Evolutionary conservation across 2,797 vertebrate species (phyloP).

Genomic region (Rhinophrynus dorsalis): DNA sequence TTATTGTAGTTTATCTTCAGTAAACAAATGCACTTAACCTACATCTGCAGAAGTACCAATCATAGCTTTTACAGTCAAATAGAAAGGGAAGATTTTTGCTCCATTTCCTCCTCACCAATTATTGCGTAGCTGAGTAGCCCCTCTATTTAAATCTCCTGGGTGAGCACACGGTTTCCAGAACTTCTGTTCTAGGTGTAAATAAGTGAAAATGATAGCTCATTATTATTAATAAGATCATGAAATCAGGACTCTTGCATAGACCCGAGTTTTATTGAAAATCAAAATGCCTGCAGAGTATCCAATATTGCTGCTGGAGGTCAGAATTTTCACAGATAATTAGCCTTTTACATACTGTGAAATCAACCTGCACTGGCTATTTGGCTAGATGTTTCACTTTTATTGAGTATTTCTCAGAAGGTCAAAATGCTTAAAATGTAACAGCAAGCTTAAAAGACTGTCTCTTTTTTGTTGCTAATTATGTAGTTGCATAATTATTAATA

Average conservation of each 20-base stretch:
- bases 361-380: slow-evolving; percentile 81
- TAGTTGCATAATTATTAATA: slow-evolving; percentile 87
- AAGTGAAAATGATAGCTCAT: background rate
- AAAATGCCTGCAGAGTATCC: slow-evolving; percentile 73
- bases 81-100: slow-evolving; percentile 44
- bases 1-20: slow-evolving; percentile 74
- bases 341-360: slow-evolving; percentile 81
- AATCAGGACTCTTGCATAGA: slow-evolving; percentile 63
- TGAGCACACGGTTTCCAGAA: too few relatives aligned
- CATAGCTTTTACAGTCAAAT: slow-evolving; percentile 43
- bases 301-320: slow-evolving; percentile 77
- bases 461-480: slow-evolving; percentile 85
- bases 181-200: background rate
- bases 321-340: slow-evolving; percentile 84
- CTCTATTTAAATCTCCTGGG: background rate
- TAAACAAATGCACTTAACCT: slow-evolving; percentile 80
- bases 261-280: slow-evolving; percentile 74
- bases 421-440: slow-evolving; percentile 75
- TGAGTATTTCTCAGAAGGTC: slow-evolving; percentile 82
- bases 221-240: slow-evolving; percentile 46
- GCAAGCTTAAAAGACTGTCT: slow-evolving; percentile 76
- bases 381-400: slow-evolving; percentile 76
- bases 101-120: slow-evolving; percentile 11
- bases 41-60: slow-evolving; percentile 66
- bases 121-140: background rate